Conservation (phyloP, 2,797 vertebrate species). For the Girardinus metallicus region DNA sequence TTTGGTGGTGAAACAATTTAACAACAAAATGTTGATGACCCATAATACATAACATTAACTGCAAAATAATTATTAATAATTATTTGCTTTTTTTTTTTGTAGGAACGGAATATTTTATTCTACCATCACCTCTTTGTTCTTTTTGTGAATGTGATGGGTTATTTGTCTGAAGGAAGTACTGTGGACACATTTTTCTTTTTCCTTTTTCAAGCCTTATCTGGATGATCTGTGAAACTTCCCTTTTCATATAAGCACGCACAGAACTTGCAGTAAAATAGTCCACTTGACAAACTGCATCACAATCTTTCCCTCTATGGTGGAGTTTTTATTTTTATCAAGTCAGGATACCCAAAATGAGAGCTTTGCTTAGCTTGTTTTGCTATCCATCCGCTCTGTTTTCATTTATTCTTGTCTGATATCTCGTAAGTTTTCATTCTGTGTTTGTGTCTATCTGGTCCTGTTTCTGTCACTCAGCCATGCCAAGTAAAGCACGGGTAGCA, state of each 20-base stretch:
- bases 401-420: background rate
- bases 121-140: background rate
- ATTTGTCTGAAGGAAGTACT: background rate
- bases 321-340: background rate
- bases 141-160: background rate
- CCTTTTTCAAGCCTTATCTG: background rate
- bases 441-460: background rate
- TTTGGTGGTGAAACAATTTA: background rate
- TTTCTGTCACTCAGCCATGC: slow-evolving; percentile 82
- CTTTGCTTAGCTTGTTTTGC: background rate
- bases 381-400: background rate
- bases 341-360: background rate
- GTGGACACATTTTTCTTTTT: background rate
- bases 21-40: background rate
- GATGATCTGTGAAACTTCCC: background rate
- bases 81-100: background rate
- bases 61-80: background rate
- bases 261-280: background rate
- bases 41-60: background rate
- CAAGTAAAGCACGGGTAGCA: slow-evolving; percentile 93
- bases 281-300: background rate
- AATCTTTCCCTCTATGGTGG: background rate
- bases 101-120: background rate
- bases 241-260: background rate
- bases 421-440: background rate